These are phyloP conservation scores for Lota lota DNA, from an alignment of 2,113 vertebrate species.

Conservation along the genomic window DNA sequence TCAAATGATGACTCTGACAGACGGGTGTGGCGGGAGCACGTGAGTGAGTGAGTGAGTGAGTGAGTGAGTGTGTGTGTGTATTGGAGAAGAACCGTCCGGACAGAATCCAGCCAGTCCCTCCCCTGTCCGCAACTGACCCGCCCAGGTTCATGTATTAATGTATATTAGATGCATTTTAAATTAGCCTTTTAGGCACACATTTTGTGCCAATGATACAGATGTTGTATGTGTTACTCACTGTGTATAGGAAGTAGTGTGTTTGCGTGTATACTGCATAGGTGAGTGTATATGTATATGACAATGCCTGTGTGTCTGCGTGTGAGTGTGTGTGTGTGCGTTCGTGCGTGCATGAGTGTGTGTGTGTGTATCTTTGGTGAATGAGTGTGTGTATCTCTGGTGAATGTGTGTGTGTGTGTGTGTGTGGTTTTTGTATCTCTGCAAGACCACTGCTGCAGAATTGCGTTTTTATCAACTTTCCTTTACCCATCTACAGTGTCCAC, in stretches of 20 bases:
- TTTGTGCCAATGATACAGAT: neutral
- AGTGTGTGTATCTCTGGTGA: neutral
- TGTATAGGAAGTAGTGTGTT: neutral
- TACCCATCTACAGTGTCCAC: no score
- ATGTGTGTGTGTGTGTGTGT: slow-evolving; percentile 21
- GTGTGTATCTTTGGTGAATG: neutral
- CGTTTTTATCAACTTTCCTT: no score
- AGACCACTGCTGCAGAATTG: no score
- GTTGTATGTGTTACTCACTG: neutral
- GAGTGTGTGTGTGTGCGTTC: neutral
- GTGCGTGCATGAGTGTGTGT: neutral
- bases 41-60: neutral
- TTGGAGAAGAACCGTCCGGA: neutral
- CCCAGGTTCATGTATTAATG: neutral
- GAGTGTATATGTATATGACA: neutral
- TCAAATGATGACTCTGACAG: neutral
- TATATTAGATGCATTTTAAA: neutral
- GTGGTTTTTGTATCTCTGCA: no score
- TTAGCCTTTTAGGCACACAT: no score
- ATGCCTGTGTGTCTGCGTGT: neutral
- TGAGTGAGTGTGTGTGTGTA: neutral
- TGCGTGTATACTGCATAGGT: neutral
- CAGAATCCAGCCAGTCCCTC: no score
- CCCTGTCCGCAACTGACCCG: no score
- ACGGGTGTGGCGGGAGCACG: neutral